Percentiles rank a stretch among this genome's conserved stretches.
phyloP scores from a whole-genome alignment of 2,888 invertebrate species.

The Congeria kusceri region DNA sequence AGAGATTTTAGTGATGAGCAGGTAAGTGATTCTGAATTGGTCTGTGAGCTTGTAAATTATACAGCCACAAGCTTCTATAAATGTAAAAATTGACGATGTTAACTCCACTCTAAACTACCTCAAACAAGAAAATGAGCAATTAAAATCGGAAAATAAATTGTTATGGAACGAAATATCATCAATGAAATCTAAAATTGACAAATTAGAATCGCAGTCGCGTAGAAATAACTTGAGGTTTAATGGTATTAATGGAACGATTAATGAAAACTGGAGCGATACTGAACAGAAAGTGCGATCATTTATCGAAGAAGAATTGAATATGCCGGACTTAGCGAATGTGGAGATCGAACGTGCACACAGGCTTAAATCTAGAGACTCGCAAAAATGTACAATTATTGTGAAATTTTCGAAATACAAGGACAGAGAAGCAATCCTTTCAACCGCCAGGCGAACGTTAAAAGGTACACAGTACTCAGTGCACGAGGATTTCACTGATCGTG shows the following conservation, averaged over 20 bases:
- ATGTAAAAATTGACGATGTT: conserved; percentile 13
- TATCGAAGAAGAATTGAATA: conserved; percentile 20
- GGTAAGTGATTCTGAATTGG: too few relatives aligned
- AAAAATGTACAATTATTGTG: conserved; percentile 33
- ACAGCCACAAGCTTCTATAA: neutral
- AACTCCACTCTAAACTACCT: neutral
- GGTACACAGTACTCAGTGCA: conserved; percentile 12
- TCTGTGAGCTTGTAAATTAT: too few relatives aligned
- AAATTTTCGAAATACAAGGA: conserved; percentile 30
- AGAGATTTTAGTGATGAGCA: too few relatives aligned
- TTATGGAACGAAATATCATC: conserved; percentile 7
- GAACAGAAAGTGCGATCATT: conserved; percentile 10
- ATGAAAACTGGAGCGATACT: conserved; percentile 21
- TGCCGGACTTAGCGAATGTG: conserved; percentile 15
- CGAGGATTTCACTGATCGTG: conserved; percentile 20
- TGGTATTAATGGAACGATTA: conserved; percentile 9
- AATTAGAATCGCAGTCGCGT: conserved; percentile 10
- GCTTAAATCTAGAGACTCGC: conserved; percentile 18
- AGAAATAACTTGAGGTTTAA: conserved; percentile 7
- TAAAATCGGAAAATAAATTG: conserved; percentile 5
- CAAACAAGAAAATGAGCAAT: conserved; percentile 23
- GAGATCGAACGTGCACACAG: conserved; percentile 39
- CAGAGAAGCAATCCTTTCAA: conserved; percentile 14
- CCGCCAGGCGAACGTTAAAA: conserved; percentile 17
- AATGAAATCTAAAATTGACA: conserved; percentile 11